phyloP scores from a whole-genome alignment of 2,113 vertebrate species.

The Seriola rivoliana region DNA sequence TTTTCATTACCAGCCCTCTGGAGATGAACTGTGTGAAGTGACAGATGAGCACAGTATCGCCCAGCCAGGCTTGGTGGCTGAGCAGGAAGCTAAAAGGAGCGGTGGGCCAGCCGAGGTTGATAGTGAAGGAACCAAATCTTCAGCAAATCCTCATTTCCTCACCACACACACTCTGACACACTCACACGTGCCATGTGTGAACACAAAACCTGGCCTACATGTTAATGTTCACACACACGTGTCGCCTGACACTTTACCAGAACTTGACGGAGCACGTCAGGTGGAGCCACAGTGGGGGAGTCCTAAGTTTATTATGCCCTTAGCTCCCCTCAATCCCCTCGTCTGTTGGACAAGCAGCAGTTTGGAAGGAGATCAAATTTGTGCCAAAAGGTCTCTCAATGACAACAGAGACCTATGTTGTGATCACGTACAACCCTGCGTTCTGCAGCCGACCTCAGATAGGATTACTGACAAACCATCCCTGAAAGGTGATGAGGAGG shows the following conservation, averaged over 20 bases:
- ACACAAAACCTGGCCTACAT: slow-evolving; percentile 32
- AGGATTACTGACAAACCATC: slow-evolving; percentile 41
- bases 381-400: slow-evolving; percentile 47
- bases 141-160: slow-evolving; percentile 12
- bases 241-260: slow-evolving; percentile 37
- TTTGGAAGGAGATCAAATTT: slow-evolving; percentile 66
- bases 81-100: slow-evolving; percentile 49
- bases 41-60: slow-evolving; percentile 45
- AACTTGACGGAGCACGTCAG: slow-evolving; percentile 47
- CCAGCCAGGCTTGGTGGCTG: slow-evolving; percentile 1
- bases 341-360: slow-evolving; percentile 32
- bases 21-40: slow-evolving; percentile 67
- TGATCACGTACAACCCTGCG: slow-evolving; percentile 39
- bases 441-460: slow-evolving; percentile 31
- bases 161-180: background rate
- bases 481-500: slow-evolving; percentile 31
- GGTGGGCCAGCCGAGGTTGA: slow-evolving; percentile 21
- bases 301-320: slow-evolving; percentile 75
- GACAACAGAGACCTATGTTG: slow-evolving; percentile 46
- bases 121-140: slow-evolving; percentile 7
- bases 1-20: slow-evolving; percentile 58
- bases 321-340: slow-evolving; percentile 68
- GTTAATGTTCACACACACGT: slow-evolving; percentile 16
- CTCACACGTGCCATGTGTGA: slow-evolving; percentile 28
- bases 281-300: slow-evolving; percentile 36